Conservation (phyloP, 1,140 invertebrate genomes). For the fruit fly (Drosophila melanogaster) region DNA sequence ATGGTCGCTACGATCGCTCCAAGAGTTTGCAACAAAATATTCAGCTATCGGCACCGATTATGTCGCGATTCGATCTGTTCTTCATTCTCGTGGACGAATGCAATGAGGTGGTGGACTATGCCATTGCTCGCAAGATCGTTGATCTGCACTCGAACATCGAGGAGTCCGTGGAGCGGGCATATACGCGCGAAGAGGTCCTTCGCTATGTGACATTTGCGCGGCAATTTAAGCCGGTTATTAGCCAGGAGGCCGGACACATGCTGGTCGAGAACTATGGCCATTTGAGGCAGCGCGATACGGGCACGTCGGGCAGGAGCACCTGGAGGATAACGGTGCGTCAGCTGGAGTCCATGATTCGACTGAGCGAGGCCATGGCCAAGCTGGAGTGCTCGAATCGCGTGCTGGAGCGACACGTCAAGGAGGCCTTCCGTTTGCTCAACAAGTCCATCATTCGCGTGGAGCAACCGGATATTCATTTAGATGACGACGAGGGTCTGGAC, state of each 20-base stretch:
- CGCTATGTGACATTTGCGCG: slow-evolving; percentile 98
- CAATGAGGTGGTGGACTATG: slow-evolving; percentile 97
- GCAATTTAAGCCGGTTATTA: slow-evolving; percentile 97
- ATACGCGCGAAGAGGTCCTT: slow-evolving; percentile 94
- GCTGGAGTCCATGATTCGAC: slow-evolving; percentile 97
- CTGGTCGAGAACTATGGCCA: slow-evolving; percentile 96
- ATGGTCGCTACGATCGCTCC: slow-evolving; percentile 97
- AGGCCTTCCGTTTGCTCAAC: slow-evolving; percentile 97
- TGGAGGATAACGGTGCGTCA: slow-evolving; percentile 99
- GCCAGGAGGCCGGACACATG: slow-evolving; percentile 92
- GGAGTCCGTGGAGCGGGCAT: slow-evolving; percentile 91
- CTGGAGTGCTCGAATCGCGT: slow-evolving; percentile 97
- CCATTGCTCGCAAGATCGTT: slow-evolving; percentile 97
- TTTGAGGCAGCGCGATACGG: slow-evolving; percentile 93
- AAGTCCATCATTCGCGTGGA: slow-evolving; percentile 99
- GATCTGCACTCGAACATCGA: slow-evolving; percentile 95
- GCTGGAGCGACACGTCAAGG: slow-evolving; percentile 94
- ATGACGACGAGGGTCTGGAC: slow-evolving; percentile 89
- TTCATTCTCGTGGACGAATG: slow-evolving; percentile 99
- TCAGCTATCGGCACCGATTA: slow-evolving; percentile 96
- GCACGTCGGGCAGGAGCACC: slow-evolving; percentile 89
- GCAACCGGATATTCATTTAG: slow-evolving; percentile 97
- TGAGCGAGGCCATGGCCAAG: slow-evolving; percentile 98
- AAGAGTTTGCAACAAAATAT: slow-evolving; percentile 99
- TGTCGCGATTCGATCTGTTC: slow-evolving; percentile 99